Evolutionary conservation across 2,888 invertebrate genomes (phyloP).

Genomic region (Limnephilus lunatus): DNA sequence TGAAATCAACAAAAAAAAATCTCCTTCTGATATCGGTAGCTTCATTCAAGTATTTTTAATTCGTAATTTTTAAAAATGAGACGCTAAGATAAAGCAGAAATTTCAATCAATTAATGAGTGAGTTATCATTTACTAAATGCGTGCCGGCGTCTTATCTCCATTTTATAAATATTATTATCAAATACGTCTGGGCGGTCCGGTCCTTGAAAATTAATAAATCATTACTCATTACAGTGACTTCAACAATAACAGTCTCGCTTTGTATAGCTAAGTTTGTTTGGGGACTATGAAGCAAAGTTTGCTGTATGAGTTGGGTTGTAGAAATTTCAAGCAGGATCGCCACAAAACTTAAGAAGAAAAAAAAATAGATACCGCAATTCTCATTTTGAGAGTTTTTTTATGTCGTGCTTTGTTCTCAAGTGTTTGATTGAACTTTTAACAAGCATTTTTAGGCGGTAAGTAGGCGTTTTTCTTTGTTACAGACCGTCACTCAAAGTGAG

Average conservation of each 20-base stretch:
- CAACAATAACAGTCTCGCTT: not conserved
- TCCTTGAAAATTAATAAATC: not conserved
- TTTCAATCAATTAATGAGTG: not conserved
- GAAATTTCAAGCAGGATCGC: too few relatives aligned
- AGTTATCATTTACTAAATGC: not conserved
- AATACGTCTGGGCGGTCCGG: not conserved
- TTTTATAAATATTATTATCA: not conserved
- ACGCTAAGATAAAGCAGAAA: not conserved
- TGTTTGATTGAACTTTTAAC: too few relatives aligned
- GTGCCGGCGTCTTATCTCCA: not conserved
- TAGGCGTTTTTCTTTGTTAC: too few relatives aligned
- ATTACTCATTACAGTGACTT: not conserved
- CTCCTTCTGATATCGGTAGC: not conserved
- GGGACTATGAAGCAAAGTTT: not conserved
- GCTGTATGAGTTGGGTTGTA: not conserved
- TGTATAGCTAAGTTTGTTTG: not conserved
- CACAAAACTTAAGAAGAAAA: too few relatives aligned
- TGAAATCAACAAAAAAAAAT: too few relatives aligned
- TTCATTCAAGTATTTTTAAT: not conserved
- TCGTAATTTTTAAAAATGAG: not conserved
- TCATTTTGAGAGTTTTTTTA: too few relatives aligned
- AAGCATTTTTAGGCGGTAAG: too few relatives aligned
- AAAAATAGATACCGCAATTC: too few relatives aligned
- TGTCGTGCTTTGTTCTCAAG: too few relatives aligned
- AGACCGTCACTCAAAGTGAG: too few relatives aligned